Evolutionary conservation across 1,140 invertebrate genomes (phyloP), one percentile per base, ranked within the genome.

Genomic region (Formica selysi): DNA sequence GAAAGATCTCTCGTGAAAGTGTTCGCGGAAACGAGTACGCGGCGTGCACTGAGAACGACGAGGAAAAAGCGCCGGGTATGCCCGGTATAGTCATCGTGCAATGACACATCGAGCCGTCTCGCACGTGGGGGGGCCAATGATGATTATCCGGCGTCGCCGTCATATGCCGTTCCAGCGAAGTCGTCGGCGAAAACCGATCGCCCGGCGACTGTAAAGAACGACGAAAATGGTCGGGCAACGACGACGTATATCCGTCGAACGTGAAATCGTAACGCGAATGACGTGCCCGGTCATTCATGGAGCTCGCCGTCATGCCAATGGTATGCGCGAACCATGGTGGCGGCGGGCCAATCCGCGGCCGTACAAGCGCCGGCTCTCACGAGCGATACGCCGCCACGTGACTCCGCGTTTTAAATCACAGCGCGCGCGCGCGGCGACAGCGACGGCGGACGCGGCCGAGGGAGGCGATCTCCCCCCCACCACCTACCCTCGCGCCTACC

Each of bases 201-300:
- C 4, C 8, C 32, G 22, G 10, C 10, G n/a, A 41, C 8, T 5
- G 22, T 5, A 22, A 0, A 36, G 22, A 10, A 48, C 16, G 38
- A 76, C 74, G 59, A 32, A 29, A 62, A 62, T n/a, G 26, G 19
- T 16, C 29, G n/a, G 62, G 48, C 51, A 57, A 81, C 64, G 57
- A 59, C 80, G 86, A 71, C 29, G 87, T 19, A 29, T 36, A 29
- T 19, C 38, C 85, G 85, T 91, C 90, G 86, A 86, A 89, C 78
- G 67, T 74, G 86, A 92, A 92, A 92, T 92, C 79, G 85, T 87
- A 85, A 26, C 74, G 73, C 80, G 88, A 92, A 89, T 94, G 93
- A 94, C 93, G 92, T 92, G 87, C 91, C 91, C 92, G 92, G 92
- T 94, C 94, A 94, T 95, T 95, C 94, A 93, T 91, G 92, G 91